Percentiles rank a stretch among this genome's conserved stretches.
Conservation (phyloP, 1,140 invertebrate genomes). For the Pseudomyrmex dendroicus region DNA sequence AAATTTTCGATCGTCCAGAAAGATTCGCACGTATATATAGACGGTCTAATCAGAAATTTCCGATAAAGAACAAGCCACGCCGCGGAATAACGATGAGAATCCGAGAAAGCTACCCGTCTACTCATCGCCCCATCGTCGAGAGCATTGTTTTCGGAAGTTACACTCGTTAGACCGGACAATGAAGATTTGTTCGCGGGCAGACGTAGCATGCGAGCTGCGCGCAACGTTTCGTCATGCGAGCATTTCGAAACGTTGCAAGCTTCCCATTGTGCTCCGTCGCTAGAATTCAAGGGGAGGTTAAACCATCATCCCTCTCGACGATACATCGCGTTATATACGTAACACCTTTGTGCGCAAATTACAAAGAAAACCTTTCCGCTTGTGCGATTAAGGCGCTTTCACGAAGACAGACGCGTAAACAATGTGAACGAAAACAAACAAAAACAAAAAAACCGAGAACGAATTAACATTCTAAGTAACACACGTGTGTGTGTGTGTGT, state of each 20-base stretch:
- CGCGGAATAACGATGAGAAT: neutral
- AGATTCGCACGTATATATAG: neutral
- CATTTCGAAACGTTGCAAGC: conserved; percentile 63
- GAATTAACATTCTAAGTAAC: no score
- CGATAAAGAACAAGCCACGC: neutral
- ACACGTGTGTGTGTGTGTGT: no score
- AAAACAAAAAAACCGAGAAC: neutral
- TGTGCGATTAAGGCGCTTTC: neutral
- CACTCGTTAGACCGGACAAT: conserved; percentile 73
- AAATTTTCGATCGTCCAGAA: conserved; percentile 1
- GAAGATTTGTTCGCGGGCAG: conserved; percentile 60
- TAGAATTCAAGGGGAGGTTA: conserved; percentile 45
- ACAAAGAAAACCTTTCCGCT: conserved; percentile 13
- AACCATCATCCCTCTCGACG: conserved; percentile 54
- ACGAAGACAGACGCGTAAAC: conserved; percentile 16
- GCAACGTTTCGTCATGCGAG: conserved; percentile 62
- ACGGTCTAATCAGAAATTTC: conserved; percentile 9
- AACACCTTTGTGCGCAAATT: neutral
- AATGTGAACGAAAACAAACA: neutral
- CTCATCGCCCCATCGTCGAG: conserved; percentile 21
- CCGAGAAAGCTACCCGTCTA: conserved; percentile 30
- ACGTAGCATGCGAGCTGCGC: conserved; percentile 34
- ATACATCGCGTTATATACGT: conserved; percentile 34
- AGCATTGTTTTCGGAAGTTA: conserved; percentile 73
- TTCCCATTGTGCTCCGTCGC: conserved; percentile 59